Conservation (phyloP, 2,113 vertebrate genomes). For the Macroglossus sobrinus region DNA sequence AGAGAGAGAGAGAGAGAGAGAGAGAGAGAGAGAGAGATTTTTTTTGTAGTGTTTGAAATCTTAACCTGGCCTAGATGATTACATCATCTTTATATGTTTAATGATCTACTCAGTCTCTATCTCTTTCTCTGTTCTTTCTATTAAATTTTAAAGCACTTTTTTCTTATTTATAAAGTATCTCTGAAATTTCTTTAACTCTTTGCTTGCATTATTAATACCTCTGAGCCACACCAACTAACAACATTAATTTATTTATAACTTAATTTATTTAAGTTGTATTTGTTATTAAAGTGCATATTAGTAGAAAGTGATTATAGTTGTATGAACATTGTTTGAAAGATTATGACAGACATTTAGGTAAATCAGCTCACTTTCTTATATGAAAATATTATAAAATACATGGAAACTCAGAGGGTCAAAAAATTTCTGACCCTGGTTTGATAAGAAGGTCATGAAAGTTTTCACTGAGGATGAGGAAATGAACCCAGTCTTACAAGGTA, state of each 20-base stretch:
- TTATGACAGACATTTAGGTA: background rate
- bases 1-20: too few relatives aligned
- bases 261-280: too few relatives aligned
- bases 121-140: background rate
- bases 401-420: background rate
- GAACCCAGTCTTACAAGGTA: background rate
- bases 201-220: background rate
- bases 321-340: background rate
- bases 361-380: background rate
- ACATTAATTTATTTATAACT: background rate
- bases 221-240: background rate
- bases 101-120: background rate
- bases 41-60: background rate
- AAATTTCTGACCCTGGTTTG: background rate
- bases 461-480: background rate
- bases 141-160: background rate
- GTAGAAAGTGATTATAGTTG: background rate
- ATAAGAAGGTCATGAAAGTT: background rate
- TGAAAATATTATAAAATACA: background rate
- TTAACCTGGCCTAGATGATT: background rate
- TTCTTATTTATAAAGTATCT: background rate
- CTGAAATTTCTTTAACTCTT: background rate
- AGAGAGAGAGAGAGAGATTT: too few relatives aligned
- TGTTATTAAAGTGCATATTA: background rate
- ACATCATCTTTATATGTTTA: background rate